A percentile compares a stretch with the other conserved stretches of the same genome.
Conservation (phyloP, 1,140 invertebrate species). For the Coboldia fuscipes region DNA sequence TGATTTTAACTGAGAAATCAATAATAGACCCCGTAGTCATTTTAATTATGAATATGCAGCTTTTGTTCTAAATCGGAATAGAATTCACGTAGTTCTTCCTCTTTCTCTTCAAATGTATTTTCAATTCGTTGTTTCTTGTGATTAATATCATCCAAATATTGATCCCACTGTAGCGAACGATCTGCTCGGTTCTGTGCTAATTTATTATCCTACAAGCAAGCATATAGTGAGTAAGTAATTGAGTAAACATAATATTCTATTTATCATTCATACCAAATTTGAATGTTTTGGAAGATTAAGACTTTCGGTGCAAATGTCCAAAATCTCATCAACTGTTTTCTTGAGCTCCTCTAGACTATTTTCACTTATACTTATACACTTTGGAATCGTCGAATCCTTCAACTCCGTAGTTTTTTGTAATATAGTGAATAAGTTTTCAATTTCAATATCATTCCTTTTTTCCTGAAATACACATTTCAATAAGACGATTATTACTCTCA, state of each 20-base stretch:
- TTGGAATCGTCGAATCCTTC: slow-evolving; percentile 43
- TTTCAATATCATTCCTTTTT: slow-evolving; percentile 51
- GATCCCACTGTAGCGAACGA: slow-evolving; percentile 41
- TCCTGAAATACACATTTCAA: slow-evolving; percentile 27
- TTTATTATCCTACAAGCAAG: slow-evolving; percentile 23
- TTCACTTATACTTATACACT: slow-evolving; percentile 32
- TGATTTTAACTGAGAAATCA: slow-evolving; percentile 31
- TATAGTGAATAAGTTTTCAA: slow-evolving; percentile 52
- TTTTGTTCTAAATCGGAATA: slow-evolving; percentile 54
- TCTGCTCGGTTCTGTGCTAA: slow-evolving; percentile 30
- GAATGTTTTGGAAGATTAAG: slow-evolving; percentile 27
- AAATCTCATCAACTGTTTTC: slow-evolving; percentile 39
- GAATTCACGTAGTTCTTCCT: slow-evolving; percentile 48
- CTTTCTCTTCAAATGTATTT: slow-evolving; percentile 53
- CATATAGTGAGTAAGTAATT: slow-evolving; percentile 1
- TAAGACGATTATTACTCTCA: slow-evolving; percentile 1
- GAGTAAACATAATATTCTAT: slow-evolving; percentile 3
- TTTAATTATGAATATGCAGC: slow-evolving; percentile 32
- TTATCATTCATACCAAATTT: slow-evolving; percentile 19
- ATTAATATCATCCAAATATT: slow-evolving; percentile 54
- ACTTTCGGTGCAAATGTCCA: slow-evolving; percentile 34
- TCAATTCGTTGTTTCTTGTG: slow-evolving; percentile 49
- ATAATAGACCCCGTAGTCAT: slow-evolving; percentile 28
- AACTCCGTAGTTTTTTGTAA: slow-evolving; percentile 57
- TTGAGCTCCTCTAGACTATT: slow-evolving; percentile 36